Evolutionary conservation across 2,113 vertebrate species (phyloP).

Genomic region (Rhinolophus ferrumequinum): DNA sequence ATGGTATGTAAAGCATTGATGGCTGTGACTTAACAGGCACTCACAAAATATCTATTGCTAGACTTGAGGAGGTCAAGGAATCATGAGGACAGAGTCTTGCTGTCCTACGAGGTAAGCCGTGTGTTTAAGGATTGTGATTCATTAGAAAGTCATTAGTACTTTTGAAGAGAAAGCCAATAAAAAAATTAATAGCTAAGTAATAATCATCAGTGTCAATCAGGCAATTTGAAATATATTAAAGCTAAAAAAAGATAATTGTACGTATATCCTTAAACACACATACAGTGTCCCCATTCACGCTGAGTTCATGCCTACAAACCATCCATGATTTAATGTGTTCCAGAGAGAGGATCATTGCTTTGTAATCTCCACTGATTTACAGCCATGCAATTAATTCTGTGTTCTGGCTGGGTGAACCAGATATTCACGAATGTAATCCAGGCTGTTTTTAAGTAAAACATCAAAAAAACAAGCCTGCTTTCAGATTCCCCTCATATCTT

Average conservation of each 20-base stretch:
- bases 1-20: background rate
- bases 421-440: slow-evolving; percentile 44
- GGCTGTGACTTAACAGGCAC: background rate
- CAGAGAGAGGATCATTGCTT: slow-evolving; percentile 55
- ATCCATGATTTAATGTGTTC: slow-evolving; percentile 35
- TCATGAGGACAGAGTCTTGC: background rate
- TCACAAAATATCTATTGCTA: background rate
- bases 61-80: background rate
- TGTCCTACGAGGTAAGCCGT: background rate
- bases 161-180: slow-evolving; percentile 14
- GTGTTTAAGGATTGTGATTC: background rate
- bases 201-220: background rate
- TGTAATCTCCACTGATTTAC: slow-evolving; percentile 73
- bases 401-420: slow-evolving; percentile 66
- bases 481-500: slow-evolving; percentile 22
- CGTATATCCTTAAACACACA: background rate
- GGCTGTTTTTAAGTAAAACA: slow-evolving; percentile 61
- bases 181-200: background rate
- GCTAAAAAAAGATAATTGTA: background rate
- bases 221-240: slow-evolving; percentile 6
- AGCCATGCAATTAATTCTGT: slow-evolving; percentile 61
- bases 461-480: background rate
- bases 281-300: background rate
- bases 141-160: background rate
- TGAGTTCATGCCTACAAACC: background rate